Conservation (phyloP, 64 coral and sea anemone species). For the Stichodactyla mertensii region DNA sequence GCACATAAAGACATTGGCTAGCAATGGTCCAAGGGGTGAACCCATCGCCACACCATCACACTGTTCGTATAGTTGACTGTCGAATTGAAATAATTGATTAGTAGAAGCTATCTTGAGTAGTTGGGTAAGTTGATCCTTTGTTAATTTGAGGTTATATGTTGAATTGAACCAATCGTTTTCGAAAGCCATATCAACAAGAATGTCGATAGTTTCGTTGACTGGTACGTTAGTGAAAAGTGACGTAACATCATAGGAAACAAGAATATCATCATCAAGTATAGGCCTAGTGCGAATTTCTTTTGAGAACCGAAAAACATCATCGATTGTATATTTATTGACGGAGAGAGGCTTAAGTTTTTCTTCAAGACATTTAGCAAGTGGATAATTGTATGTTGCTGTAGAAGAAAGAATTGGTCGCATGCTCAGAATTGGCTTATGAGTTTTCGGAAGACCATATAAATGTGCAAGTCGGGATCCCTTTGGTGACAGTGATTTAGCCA, state of each 20-base stretch:
- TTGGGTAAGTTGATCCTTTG: not conserved
- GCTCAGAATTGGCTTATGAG: not conserved
- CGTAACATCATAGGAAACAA: not conserved
- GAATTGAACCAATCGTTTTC: not conserved
- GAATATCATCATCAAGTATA: not conserved
- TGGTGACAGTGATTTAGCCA: not conserved
- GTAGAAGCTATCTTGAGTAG: not conserved
- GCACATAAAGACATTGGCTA: too few relatives aligned
- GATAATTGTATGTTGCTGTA: not conserved
- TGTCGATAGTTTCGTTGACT: not conserved
- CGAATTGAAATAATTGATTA: not conserved
- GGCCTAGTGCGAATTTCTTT: too few relatives aligned
- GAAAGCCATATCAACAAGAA: not conserved
- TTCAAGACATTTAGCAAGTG: not conserved
- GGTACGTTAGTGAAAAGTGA: not conserved
- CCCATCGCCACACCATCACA: too few relatives aligned
- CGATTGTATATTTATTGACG: not conserved
- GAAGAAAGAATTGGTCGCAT: not conserved
- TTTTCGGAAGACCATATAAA: not conserved
- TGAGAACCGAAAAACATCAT: not conserved
- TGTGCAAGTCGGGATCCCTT: not conserved
- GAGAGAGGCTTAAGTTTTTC: not conserved
- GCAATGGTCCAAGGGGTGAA: too few relatives aligned
- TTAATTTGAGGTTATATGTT: not conserved
- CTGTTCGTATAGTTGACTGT: not conserved